A percentile compares a stretch with the other conserved stretches of the same genome.
Evolutionary conservation across 2,888 invertebrate species (phyloP).

Genomic region (Cremastinae sp.): DNA sequence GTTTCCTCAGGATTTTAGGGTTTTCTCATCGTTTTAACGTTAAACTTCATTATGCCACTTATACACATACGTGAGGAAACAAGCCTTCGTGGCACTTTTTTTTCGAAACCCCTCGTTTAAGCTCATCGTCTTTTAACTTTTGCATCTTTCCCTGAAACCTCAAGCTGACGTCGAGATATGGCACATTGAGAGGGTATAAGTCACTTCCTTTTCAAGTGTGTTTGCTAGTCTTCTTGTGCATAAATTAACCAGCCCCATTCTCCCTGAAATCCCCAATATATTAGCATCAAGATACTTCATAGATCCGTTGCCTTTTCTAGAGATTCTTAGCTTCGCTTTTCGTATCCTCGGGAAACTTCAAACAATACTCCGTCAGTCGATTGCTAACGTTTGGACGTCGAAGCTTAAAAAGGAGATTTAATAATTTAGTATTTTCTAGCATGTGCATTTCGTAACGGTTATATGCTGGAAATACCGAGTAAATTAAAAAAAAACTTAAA

Average conservation of each 20-base stretch:
- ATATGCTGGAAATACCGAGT: no score
- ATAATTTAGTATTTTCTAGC: no score
- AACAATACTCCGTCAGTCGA: slow-evolving; percentile 20
- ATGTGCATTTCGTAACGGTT: no score
- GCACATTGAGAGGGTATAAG: slow-evolving; percentile 69
- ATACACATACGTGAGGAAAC: slow-evolving; percentile 71
- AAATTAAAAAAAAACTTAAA: no score
- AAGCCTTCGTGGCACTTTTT: slow-evolving; percentile 75
- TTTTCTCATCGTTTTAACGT: slow-evolving; percentile 55
- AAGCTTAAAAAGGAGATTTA: no score
- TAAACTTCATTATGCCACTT: slow-evolving; percentile 64
- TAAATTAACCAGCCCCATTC: slow-evolving; percentile 73
- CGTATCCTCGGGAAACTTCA: slow-evolving; percentile 60
- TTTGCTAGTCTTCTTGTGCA: slow-evolving; percentile 76
- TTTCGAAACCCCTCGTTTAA: slow-evolving; percentile 62
- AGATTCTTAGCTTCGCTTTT: slow-evolving; percentile 64
- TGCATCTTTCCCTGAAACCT: slow-evolving; percentile 64
- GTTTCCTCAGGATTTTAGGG: slow-evolving; percentile 37
- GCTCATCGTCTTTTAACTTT: slow-evolving; percentile 65
- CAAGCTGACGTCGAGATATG: slow-evolving; percentile 62
- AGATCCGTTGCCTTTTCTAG: slow-evolving; percentile 68
- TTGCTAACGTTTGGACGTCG: no score
- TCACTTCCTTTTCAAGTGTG: slow-evolving; percentile 73
- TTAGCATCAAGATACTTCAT: slow-evolving; percentile 63
- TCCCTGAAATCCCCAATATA: slow-evolving; percentile 27